Evolutionary conservation across 2,113 vertebrate genomes (phyloP).

Genomic region (Brachyhypopomus gauderio): DNA sequence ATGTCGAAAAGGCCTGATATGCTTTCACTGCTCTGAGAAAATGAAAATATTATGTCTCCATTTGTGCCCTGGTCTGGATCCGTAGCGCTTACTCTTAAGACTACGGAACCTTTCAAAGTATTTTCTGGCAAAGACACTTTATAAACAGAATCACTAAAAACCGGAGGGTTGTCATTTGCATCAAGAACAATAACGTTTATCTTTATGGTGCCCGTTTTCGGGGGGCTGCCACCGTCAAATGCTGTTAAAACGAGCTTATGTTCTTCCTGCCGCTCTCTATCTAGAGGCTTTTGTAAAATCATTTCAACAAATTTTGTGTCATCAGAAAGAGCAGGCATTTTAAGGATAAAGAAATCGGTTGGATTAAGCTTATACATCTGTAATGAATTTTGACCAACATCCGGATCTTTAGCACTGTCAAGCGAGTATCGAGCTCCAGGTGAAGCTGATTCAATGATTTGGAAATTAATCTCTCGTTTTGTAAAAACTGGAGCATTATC

Average conservation of each 20-base stretch:
- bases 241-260: constrained; percentile 65
- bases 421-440: constrained; percentile 65
- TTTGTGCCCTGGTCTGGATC: constrained; percentile 71
- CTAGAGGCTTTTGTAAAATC: constrained; percentile 65
- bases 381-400: constrained; percentile 69
- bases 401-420: constrained; percentile 68
- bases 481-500: constrained; percentile 70
- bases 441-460: constrained; percentile 68
- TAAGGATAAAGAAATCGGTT: constrained; percentile 66
- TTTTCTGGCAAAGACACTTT: constrained; percentile 67
- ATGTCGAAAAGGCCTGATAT: constrained; percentile 61
- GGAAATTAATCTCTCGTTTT: constrained; percentile 61
- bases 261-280: constrained; percentile 59
- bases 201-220: constrained; percentile 65
- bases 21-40: constrained; percentile 61
- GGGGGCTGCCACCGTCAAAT: constrained; percentile 70
- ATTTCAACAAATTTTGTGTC: constrained; percentile 68
- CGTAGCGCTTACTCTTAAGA: constrained; percentile 67
- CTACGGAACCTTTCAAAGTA: constrained; percentile 46
- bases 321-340: constrained; percentile 50
- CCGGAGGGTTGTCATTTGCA: constrained; percentile 65
- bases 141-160: constrained; percentile 68
- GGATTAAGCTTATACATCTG: constrained; percentile 67
- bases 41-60: constrained; percentile 65
- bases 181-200: constrained; percentile 67